Conservation (phyloP, 2,888 invertebrate genomes). For the Iphiclides podalirius region DNA sequence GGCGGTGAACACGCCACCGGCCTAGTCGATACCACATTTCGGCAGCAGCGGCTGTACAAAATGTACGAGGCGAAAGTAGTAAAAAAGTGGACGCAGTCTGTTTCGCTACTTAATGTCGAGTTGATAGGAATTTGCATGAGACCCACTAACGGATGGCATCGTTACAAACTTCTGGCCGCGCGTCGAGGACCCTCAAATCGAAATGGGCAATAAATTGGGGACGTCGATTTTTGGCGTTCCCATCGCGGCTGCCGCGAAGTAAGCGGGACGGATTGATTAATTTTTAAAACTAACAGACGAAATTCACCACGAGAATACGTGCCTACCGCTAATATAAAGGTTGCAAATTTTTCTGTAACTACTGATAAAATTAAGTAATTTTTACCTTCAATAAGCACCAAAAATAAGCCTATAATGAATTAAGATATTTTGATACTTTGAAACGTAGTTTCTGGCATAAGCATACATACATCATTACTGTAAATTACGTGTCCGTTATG, state of each 20-base stretch:
- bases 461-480: too few species aligned
- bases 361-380: too few species aligned
- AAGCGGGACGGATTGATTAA: neutral
- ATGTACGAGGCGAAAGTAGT: slow-evolving; percentile 42
- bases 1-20: too few species aligned
- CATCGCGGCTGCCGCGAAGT: neutral
- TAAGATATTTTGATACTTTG: too few species aligned
- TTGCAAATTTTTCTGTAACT: too few species aligned
- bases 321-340: neutral
- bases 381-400: too few species aligned
- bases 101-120: slow-evolving; percentile 59
- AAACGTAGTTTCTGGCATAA: too few species aligned
- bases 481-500: too few species aligned
- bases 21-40: too few species aligned
- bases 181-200: slow-evolving; percentile 71
- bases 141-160: slow-evolving; percentile 51
- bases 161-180: slow-evolving; percentile 61
- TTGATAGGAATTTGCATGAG: slow-evolving; percentile 70
- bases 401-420: too few species aligned
- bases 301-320: neutral
- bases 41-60: slow-evolving; percentile 24
- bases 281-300: neutral
- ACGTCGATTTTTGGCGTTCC: slow-evolving; percentile 47
- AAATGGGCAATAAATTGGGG: slow-evolving; percentile 66
- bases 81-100: slow-evolving; percentile 59